phyloP scores from a whole-genome alignment of 2,888 invertebrate species.

The Willowsia nigromaculata region DNA sequence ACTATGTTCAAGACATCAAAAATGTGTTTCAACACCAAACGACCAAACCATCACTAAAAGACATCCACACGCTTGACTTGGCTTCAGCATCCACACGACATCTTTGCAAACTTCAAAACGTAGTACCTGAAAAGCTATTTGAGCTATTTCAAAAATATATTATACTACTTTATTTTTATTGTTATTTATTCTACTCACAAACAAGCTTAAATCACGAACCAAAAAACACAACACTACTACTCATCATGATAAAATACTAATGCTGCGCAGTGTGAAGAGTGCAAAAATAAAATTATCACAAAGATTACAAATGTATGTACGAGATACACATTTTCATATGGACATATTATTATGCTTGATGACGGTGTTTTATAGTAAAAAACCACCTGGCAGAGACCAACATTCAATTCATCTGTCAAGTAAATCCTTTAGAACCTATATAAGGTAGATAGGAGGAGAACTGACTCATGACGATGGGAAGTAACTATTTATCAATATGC shows the following conservation, averaged over 20 bases:
- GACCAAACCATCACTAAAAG: constrained; percentile 4
- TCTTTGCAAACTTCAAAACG: background rate
- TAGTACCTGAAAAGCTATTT: too few species aligned
- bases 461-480: constrained; percentile 21
- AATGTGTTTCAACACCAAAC: too few species aligned
- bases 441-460: constrained; percentile 45
- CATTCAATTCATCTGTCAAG: constrained; percentile 14
- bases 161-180: background rate
- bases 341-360: background rate
- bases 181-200: constrained; percentile 21
- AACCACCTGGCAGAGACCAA: background rate
- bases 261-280: background rate
- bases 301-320: background rate
- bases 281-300: background rate
- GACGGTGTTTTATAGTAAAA: background rate
- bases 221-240: constrained; percentile 1
- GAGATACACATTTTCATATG: background rate
- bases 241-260: background rate
- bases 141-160: too few species aligned
- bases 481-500: constrained; percentile 12
- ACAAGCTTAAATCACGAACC: constrained; percentile 37
- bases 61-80: background rate
- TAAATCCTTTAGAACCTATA: constrained; percentile 35
- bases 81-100: background rate
- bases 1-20: too few species aligned